These are phyloP conservation scores for Prochilodus magdalenae DNA, from an alignment of 2,113 vertebrate species.

Conservation along the genomic window DNA sequence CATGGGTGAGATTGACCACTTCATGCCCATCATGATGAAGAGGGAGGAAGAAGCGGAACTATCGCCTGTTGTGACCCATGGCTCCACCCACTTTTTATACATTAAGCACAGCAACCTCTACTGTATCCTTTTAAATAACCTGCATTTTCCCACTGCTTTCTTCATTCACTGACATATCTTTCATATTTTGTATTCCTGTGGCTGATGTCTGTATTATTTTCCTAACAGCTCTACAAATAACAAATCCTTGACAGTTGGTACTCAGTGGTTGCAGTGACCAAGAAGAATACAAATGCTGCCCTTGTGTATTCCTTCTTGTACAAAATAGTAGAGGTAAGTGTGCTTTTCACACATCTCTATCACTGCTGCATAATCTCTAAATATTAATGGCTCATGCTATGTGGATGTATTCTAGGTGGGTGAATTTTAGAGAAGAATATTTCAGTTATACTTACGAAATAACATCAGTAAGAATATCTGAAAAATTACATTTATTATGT, in stretches of 20 bases:
- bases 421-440: not conserved
- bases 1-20: slow-evolving; percentile 81
- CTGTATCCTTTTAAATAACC: slow-evolving; percentile 74
- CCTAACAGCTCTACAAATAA: not conserved
- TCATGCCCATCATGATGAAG: slow-evolving; percentile 81
- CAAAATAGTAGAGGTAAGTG: slow-evolving; percentile 81
- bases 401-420: not conserved
- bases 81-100: slow-evolving; percentile 79
- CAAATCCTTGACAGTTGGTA: slow-evolving; percentile 66
- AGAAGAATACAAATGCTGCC: slow-evolving; percentile 83
- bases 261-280: slow-evolving; percentile 82
- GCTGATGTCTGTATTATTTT: not conserved
- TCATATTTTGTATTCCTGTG: not conserved
- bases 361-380: not conserved
- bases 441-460: not conserved
- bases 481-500: no score
- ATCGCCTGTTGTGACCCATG: slow-evolving; percentile 74
- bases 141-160: no score
- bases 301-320: slow-evolving; percentile 83
- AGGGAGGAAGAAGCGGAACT: slow-evolving; percentile 78
- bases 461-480: not conserved
- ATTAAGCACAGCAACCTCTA: slow-evolving; percentile 84
- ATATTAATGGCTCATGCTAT: slow-evolving; percentile 4
- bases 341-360: slow-evolving; percentile 4
- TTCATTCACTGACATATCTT: not conserved